phyloP scores from a whole-genome alignment of 2,113 vertebrate genomes.

The Campylorhamphus procurvoides region DNA sequence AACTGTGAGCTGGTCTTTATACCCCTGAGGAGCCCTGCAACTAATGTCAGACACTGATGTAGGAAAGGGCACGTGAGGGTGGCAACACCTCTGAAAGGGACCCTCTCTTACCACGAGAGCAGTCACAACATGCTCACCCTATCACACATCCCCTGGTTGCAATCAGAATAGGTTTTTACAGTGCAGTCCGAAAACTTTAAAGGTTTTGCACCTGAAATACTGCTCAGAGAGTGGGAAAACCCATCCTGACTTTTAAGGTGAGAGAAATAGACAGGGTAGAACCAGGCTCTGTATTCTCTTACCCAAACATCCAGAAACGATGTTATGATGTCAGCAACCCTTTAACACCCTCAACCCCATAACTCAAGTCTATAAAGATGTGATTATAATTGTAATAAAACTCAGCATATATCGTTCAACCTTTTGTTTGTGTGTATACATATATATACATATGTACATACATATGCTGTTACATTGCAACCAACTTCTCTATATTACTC shows the following conservation, averaged over 20 bases:
- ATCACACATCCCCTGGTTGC: neutral
- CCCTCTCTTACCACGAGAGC: neutral
- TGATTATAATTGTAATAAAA: neutral
- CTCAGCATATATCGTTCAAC: neutral
- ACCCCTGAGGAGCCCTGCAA: neutral
- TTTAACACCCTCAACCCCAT: neutral
- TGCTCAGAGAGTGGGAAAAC: neutral
- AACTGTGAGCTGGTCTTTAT: neutral
- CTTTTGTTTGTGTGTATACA: neutral
- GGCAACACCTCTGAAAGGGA: neutral
- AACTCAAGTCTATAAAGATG: neutral
- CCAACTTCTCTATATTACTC: neutral
- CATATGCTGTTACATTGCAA: neutral
- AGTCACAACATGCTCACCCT: neutral
- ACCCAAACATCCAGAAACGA: neutral
- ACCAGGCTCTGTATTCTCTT: neutral
- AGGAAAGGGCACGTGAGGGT: neutral
- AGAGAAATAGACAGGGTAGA: neutral
- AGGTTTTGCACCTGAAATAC: neutral
- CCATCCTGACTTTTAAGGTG: neutral
- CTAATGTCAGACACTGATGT: neutral
- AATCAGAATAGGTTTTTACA: neutral
- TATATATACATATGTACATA: rapidly evolving
- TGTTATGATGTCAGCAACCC: neutral
- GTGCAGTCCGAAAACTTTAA: neutral